Base-by-base conservation (phyloP, 2,888 invertebrate genomes). In the Drosophila crucigera region DNA sequence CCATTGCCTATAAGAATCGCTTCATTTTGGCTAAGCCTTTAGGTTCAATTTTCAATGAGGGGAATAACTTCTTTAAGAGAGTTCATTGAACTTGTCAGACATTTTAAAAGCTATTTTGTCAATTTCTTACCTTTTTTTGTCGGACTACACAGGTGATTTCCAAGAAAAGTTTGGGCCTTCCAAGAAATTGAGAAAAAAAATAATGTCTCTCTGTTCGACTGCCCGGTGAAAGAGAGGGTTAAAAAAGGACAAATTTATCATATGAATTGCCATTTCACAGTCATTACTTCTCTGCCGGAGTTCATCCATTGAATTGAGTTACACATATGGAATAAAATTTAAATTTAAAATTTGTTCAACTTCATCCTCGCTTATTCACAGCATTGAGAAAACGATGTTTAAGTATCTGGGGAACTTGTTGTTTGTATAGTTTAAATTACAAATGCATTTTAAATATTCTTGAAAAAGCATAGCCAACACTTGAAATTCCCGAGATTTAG, bases 261-360 rank as follows among this genome's bases (percentile, higher is more conserved):
- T 16, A 25, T 25, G 47, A 47, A 25, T 25, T 47, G 16, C 16
- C 22, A 22, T 9, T 22, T 25, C 4, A 25, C 22, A 47, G 22
- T 4, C 22, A 22, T 47, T 22, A 22, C 47, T n/a, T 41, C n/a
- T 41, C 10, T 4, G n/a, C n/a, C n/a, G n/a, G 41, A n/a, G n/a
- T 41, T 41, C 10, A 41, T 41, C 41, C 41, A 22, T 43, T 22
- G 22, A 16, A 25, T 2, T 47, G 22, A 1, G 16, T 25, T 16
- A 47, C 47, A 16, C 16, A 16, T 25, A 9, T 25, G 47, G 25
- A 25, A 25, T 16, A 4, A 1, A 47, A 25, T 47, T 0, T 14
- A n/a, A n/a, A n/a, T n/a, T n/a, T n/a, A n/a, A 22, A 47, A 16
- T 47, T 47, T 47, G 22, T 47, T 47, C 22, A 47, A 47, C 47